Base-by-base conservation (phyloP, 2,888 invertebrate species). In the Caprella mutica region DNA sequence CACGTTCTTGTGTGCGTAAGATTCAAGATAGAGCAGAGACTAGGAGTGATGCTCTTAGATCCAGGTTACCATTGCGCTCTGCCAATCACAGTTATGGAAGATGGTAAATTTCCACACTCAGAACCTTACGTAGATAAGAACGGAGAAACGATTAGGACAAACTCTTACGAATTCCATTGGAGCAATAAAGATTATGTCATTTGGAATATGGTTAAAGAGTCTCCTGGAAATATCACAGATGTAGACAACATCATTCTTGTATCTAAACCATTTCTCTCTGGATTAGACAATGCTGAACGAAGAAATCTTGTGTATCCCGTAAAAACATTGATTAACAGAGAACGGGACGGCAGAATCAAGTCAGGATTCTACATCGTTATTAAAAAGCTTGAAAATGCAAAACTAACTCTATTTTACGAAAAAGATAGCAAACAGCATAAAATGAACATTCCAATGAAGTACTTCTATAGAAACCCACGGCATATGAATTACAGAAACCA, bases 11-110 rank as follows among this genome's bases (percentile, higher is more conserved):
- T 85, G 58, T 84, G 84, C 61, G 77, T 89, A 70, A 82, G 81
- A 67, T 78, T 89, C 60, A 74, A 78, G 66, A 80, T 90, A 56
- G 82, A 80, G 50, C 85, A 83, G 29, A 79, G 91, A 38, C 73
- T 76, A 1, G 91, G 90, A 29, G 77, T 86, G 51, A 74, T 91
- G 75, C 79, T 92, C 23, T 80, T 90, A 39, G 92, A 92, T 77
- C 89, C 91, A 0, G 91, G 91, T 19, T 92, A 92, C 74, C 91
- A 92, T 73, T 84, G 91, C 61, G 84, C 86, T 40, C 78, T 88
- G 61, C 84, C 86, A 57, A 80, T 91, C 61, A 87, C 89, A 23
- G 83, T 90, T 52, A 92, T 91, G 91, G 77, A 79, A 35, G 91
- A 92, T 72, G 78, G 82, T 62, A 77, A 78, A 48, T 88, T 86